Percentiles rank a stretch among this genome's conserved stretches.
phyloP scores from a whole-genome alignment of 2,113 vertebrate species.

The Proteles cristata region DNA sequence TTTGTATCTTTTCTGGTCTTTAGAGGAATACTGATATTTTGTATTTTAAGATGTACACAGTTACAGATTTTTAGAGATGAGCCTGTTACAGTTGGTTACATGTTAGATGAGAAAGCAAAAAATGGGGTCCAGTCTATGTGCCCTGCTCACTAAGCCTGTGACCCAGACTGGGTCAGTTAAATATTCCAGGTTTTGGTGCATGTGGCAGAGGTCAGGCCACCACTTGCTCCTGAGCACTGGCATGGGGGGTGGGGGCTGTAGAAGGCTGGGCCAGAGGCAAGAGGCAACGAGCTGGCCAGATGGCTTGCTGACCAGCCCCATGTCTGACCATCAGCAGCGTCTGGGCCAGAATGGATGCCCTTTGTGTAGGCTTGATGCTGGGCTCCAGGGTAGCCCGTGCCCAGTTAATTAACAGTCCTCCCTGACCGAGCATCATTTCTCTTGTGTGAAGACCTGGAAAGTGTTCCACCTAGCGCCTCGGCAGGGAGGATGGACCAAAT shows the following conservation, averaged over 20 bases:
- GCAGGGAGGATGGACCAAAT: not conserved
- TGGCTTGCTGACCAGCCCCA: not conserved
- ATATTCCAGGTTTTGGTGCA: not conserved
- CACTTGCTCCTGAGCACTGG: not conserved
- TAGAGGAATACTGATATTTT: not conserved
- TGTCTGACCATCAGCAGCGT: not conserved
- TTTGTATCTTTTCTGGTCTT: not conserved
- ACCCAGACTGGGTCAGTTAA: not conserved
- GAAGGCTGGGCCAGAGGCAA: not conserved
- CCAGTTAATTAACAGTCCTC: not conserved
- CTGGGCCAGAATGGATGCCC: not conserved
- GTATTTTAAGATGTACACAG: not conserved
- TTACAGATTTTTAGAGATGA: not conserved
- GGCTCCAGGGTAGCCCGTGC: not conserved
- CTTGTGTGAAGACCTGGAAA: not conserved
- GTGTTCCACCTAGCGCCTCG: not conserved
- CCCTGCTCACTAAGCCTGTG: not conserved
- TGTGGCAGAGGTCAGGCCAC: not conserved
- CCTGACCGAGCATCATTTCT: not conserved
- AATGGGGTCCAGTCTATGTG: not conserved
- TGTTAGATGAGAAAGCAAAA: slow-evolving; percentile 10
- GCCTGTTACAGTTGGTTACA: not conserved
- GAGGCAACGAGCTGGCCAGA: not conserved
- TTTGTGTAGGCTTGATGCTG: not conserved
- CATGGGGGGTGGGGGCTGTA: not conserved